phyloP scores from a whole-genome alignment of 2,797 vertebrate genomes.

The Ctenopoma multispine region DNA sequence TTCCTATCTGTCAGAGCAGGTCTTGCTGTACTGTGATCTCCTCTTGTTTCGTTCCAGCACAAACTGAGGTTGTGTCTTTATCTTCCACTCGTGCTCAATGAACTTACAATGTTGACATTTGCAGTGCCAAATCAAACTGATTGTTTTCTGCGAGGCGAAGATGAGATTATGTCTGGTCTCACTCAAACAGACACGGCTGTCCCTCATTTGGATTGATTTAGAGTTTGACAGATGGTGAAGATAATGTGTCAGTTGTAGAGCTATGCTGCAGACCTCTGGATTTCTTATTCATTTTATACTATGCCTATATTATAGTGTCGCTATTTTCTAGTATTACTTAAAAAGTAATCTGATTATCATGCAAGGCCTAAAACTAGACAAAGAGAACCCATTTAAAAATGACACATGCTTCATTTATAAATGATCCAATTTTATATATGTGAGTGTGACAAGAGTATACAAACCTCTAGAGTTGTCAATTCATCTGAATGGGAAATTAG shows the following conservation, averaged over 20 bases:
- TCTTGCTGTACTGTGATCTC: not conserved
- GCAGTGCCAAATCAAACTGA: not conserved
- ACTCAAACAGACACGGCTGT: slow-evolving; percentile 54
- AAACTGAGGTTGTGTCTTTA: slow-evolving; percentile 18
- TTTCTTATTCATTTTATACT: not conserved
- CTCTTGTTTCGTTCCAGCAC: slow-evolving; percentile 19
- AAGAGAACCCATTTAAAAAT: too few species aligned
- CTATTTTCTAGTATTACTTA: too few species aligned
- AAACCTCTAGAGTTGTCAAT: too few species aligned
- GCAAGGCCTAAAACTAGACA: too few species aligned
- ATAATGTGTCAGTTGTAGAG: not conserved
- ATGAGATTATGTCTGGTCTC: slow-evolving; percentile 33
- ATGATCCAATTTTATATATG: too few species aligned
- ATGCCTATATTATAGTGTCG: too few species aligned
- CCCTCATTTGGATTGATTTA: slow-evolving; percentile 7
- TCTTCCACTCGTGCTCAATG: slow-evolving; percentile 6
- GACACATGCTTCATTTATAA: too few species aligned
- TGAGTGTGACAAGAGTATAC: too few species aligned
- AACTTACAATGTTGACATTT: slow-evolving; percentile 25
- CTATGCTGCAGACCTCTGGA: not conserved
- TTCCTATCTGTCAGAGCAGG: slow-evolving; percentile 3
- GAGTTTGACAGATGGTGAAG: slow-evolving; percentile 17
- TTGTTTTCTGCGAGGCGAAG: slow-evolving; percentile 13
- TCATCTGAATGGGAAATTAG: too few species aligned
- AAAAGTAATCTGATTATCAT: too few species aligned